These are phyloP conservation scores for Cacoxenus indagator DNA, from an alignment of 2,888 invertebrate species.

Conservation along the genomic window DNA sequence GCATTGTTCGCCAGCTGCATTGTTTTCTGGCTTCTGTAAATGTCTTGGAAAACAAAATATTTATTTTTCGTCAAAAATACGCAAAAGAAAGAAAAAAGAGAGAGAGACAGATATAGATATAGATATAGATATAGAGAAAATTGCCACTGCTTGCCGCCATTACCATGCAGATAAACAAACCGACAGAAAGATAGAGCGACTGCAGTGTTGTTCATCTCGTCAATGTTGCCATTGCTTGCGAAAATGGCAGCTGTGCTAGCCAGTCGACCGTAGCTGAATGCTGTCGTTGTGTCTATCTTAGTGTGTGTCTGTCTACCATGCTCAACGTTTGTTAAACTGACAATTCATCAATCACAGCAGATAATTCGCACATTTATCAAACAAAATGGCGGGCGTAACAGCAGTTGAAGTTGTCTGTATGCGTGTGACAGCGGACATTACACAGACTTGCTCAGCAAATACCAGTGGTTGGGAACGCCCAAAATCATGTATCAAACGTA, in stretches of 20 bases:
- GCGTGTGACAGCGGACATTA: background rate
- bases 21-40: conserved; percentile 2
- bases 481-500: background rate
- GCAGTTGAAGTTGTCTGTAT: background rate
- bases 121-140: no score
- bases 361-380: conserved; percentile 47
- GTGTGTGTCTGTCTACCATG: conserved; percentile 4
- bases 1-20: background rate
- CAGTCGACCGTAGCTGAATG: background rate
- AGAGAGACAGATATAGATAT: no score
- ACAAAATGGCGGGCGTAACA: conserved; percentile 17
- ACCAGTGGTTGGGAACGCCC: background rate
- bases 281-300: no score
- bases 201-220: background rate
- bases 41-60: conserved; percentile 12
- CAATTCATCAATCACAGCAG: conserved; percentile 43
- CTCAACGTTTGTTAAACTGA: conserved; percentile 31
- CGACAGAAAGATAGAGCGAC: background rate
- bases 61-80: background rate
- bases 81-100: background rate
- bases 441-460: background rate
- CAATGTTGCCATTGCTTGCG: background rate
- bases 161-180: background rate
- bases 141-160: background rate
- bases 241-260: background rate